Evolutionary conservation across 1,140 invertebrate species (phyloP).

Genomic region (Drosophila biarmipes): DNA sequence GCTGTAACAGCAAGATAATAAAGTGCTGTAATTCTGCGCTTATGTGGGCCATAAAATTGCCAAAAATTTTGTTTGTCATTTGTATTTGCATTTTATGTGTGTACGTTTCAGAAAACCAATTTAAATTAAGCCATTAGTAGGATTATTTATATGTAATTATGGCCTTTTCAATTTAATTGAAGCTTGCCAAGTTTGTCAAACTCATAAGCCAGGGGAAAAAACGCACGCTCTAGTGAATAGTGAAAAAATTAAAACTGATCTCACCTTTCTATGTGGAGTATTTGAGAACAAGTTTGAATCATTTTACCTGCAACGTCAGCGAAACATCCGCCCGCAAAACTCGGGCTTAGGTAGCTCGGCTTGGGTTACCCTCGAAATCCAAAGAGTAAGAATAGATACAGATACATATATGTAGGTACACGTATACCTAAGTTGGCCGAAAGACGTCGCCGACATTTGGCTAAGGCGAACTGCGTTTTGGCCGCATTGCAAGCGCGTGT

Average conservation of each 20-base stretch:
- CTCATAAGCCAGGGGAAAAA: constrained; percentile 1
- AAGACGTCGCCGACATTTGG: constrained; percentile 57
- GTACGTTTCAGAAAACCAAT: not conserved
- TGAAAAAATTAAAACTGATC: constrained; percentile 18
- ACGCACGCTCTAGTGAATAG: constrained; percentile 24
- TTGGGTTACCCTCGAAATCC: constrained; percentile 26
- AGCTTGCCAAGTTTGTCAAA: not conserved
- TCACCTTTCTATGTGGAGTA: constrained; percentile 27
- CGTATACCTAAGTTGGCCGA: constrained; percentile 10
- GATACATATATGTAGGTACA: not conserved
- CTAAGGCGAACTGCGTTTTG: constrained; percentile 69
- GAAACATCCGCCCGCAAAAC: constrained; percentile 15
- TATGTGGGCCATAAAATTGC: constrained; percentile 28
- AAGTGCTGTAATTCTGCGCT: constrained; percentile 45
- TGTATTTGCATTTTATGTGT: not conserved
- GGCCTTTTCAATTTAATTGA: not conserved
- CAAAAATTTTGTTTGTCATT: not conserved
- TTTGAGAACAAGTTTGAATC: constrained; percentile 36
- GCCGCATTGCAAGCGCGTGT: constrained; percentile 76
- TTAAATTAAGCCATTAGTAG: not conserved
- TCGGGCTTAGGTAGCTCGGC: constrained; percentile 20
- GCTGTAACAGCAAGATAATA: constrained; percentile 32
- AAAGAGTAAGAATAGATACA: constrained; percentile 9
- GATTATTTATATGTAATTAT: constrained; percentile 3
- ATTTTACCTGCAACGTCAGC: constrained; percentile 45